Percentiles rank a stretch among this genome's conserved stretches.
Conservation (phyloP, 2,888 invertebrate species). For the Crematogaster levior region DNA sequence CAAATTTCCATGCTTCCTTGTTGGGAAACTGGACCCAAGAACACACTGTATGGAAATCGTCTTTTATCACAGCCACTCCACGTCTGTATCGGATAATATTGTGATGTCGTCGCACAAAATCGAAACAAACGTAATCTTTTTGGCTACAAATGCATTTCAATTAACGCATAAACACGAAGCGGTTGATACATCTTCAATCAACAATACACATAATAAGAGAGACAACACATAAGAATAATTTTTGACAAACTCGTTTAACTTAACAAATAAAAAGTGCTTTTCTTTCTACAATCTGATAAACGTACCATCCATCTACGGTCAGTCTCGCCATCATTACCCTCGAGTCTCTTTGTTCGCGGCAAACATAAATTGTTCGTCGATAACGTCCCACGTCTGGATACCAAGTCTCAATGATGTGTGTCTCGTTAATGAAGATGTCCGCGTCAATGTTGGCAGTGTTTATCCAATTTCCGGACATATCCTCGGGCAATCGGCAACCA, state of each 20-base stretch:
- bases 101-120: conserved; percentile 98
- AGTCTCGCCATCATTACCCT: conserved; percentile 98
- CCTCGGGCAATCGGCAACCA: conserved; percentile 96
- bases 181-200: neutral
- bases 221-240: neutral
- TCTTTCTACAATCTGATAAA: neutral
- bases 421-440: conserved; percentile 96
- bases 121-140: conserved; percentile 98
- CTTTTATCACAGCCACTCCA: conserved; percentile 95
- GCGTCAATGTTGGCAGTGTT: conserved; percentile 99
- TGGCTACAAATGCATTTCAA: conserved; percentile 88
- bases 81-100: conserved; percentile 96
- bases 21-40: conserved; percentile 97
- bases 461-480: conserved; percentile 98
- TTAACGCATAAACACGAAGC: conserved; percentile 45
- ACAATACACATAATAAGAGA: too few relatives aligned
- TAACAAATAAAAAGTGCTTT: neutral
- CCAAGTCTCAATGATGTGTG: conserved; percentile 98
- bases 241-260: neutral
- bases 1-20: conserved; percentile 94
- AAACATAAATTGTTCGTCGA: conserved; percentile 96
- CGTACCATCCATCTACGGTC: conserved; percentile 96
- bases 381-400: conserved; percentile 96
- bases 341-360: conserved; percentile 96
- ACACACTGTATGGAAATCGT: conserved; percentile 96